Evolutionary conservation across 2,797 vertebrate species (phyloP).

Genomic region (Synanceia verrucosa): DNA sequence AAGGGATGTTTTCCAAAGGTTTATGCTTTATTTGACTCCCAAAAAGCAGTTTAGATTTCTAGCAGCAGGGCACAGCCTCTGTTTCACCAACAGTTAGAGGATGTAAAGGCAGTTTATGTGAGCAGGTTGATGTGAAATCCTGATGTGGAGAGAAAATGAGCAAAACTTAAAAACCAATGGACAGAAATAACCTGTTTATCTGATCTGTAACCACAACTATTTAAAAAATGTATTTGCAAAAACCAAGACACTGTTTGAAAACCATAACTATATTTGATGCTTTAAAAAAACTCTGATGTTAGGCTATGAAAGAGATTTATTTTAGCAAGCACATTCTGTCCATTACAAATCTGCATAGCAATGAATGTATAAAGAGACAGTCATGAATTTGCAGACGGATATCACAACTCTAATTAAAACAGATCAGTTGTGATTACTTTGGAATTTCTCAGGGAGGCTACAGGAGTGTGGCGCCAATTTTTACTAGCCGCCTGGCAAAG

Average conservation of each 20-base stretch:
- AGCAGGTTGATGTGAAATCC: not conserved
- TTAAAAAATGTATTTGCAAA: slow-evolving; percentile 26
- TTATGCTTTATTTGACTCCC: not conserved
- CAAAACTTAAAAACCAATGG: slow-evolving; percentile 3
- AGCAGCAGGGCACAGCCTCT: not conserved
- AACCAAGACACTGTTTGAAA: slow-evolving; percentile 22
- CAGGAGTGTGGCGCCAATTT: slow-evolving; percentile 22
- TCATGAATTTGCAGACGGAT: slow-evolving; percentile 31
- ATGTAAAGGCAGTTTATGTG: not conserved
- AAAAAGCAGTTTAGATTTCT: not conserved
- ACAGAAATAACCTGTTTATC: slow-evolving; percentile 36
- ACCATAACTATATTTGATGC: slow-evolving; percentile 37
- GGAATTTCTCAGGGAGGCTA: slow-evolving; percentile 36
- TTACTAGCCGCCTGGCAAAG: slow-evolving; percentile 8
- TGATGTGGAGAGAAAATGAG: not conserved
- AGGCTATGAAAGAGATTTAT: slow-evolving; percentile 12
- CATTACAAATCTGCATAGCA: slow-evolving; percentile 17
- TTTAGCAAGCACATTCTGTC: not conserved
- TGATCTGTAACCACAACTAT: slow-evolving; percentile 27
- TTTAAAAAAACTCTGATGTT: slow-evolving; percentile 21
- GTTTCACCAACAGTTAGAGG: not conserved
- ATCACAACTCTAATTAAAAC: slow-evolving; percentile 52
- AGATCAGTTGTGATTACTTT: slow-evolving; percentile 51
- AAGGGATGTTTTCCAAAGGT: not conserved
- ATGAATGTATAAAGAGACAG: slow-evolving; percentile 28